phyloP scores from a whole-genome alignment of 2,888 invertebrate genomes.

The Sycophila texana region DNA sequence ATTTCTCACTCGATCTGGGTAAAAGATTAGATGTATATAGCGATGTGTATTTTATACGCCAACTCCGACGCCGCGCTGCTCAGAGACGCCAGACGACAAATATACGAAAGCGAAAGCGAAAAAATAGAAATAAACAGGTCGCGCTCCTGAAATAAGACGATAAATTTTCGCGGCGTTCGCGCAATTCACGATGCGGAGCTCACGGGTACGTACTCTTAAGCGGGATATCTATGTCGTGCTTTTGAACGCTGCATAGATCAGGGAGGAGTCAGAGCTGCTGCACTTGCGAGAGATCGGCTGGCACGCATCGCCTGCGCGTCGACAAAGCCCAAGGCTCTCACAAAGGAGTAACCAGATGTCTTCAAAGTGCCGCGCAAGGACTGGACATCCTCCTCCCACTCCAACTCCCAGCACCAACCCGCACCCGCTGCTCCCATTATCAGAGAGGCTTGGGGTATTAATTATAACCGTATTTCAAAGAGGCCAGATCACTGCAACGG shows the following conservation, averaged over 20 bases:
- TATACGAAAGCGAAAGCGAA: not conserved
- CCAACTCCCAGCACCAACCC: not conserved
- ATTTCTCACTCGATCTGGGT: too few relatives aligned
- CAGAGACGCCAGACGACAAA: not conserved
- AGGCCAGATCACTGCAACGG: not conserved
- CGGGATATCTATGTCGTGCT: constrained; percentile 14
- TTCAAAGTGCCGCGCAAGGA: constrained; percentile 24
- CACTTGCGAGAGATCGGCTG: constrained; percentile 32
- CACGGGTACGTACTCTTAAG: constrained; percentile 15
- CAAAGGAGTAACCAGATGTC: constrained; percentile 46
- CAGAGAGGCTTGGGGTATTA: constrained; percentile 29
- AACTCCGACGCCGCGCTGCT: too few relatives aligned
- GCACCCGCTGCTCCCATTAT: constrained; percentile 11
- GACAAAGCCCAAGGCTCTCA: constrained; percentile 26
- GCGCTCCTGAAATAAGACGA: constrained; percentile 2
- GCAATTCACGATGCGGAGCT: constrained; percentile 14
- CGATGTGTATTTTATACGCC: too few relatives aligned
- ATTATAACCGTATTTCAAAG: constrained; percentile 39
- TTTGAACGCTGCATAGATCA: constrained; percentile 28
- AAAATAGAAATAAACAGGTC: not conserved
- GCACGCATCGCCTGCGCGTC: constrained; percentile 13
- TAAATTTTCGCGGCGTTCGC: constrained; percentile 28
- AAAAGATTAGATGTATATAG: too few relatives aligned
- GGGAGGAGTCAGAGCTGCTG: constrained; percentile 12
- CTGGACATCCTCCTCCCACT: not conserved